Evolutionary conservation across 2,888 invertebrate species (phyloP), one percentile per base, ranked within the genome.

Genomic region (Acanthococcus lagerstroemiae): DNA sequence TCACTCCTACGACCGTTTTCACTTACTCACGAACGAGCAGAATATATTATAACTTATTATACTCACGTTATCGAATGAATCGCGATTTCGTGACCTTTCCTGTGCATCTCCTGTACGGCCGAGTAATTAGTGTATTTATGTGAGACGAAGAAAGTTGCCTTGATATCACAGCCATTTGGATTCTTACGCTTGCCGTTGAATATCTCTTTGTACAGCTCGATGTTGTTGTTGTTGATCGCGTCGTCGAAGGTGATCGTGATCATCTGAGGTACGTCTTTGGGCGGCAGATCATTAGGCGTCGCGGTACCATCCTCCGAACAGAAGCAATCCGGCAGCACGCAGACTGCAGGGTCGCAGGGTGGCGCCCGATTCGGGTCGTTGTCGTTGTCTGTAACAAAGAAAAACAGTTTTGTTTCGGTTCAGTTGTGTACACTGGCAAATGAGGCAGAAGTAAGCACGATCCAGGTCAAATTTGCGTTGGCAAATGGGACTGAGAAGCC

Each of bases 61-160:
- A 82, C 89, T 86, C 83, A 90, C 87, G 91, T 90, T 78, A 94
- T 91, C 48, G 93, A 93, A 77, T 93, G 93, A 61, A 91, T 90
- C 61, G 93, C 92, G 73, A 93, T 91, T 78, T 94, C 93, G 76
- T 94, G 93, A 69, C 93, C 93, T 77, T 90, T 89, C 70, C 91
- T 84, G 76, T 91, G 87, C 72, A 90, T 87, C 77, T 93, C 92
- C 75, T 91, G 90, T 24, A 91, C 86, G n/a, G 90, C 91, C 0
- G 91, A 90, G 78, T 93, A 93, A 79, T 93, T 93, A 74, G 88
- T 87, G 79, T 93, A 93, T 76, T 93, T 93, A 80, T 94, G 93
- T 1, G 92, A 92, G 55, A 92, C 83, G 79, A 93, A 94, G 83
- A 84, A 94, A 66, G 92, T 93, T 54, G 90, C 86, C 77, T 90